Base-by-base conservation (phyloP, 2,888 invertebrate genomes). In the Enoplolaimus lenunculus region DNA sequence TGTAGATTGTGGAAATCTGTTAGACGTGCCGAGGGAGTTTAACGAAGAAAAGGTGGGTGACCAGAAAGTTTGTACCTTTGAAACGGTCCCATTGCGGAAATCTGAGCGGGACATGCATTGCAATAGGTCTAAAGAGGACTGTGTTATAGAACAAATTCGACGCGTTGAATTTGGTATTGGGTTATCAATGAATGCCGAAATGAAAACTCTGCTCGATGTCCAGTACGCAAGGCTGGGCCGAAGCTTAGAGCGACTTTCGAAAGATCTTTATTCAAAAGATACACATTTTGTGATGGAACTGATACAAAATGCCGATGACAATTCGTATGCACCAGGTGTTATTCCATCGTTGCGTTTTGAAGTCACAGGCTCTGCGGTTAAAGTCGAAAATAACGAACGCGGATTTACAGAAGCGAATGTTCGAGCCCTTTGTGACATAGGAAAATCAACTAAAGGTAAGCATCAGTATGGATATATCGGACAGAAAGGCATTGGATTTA, bases 281-380 rank as follows among this genome's bases (percentile, higher is more conserved):
- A 80, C 80, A 2, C 81, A 81, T 75, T 81, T 82, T 76, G 79
- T 82, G 21, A 75, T 81, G 57, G 82, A 82, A 74, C 74, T 82
- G 68, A 77, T 78, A 21, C 82, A 82, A 77, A 82, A 82, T 75
- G 82, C 82, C 30, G 82, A 82, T 68, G 82, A 82, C 74, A 82
- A 82, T 72, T 70, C 72, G 69, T 82, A 82, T 75, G 64, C 64
- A 29, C 30, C 7, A 7, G 13, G 7, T 26, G 64, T 7, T 16
- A 62, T 7, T 7, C 64, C 64, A 33, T 62, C 7, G 28, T 33
- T 62, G 64, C 30, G 31, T 16, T 62, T 62, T 62, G 13, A 26
- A 7, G 31, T 62, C 31, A 33, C 13, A 16, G 7, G 13, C 7
- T 7, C 16, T n/a, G 30, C 16, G 31, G 31, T 62, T 62, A 33